Conservation (phyloP, 1,140 invertebrate species). For the Ctenoplectra terminalis region DNA sequence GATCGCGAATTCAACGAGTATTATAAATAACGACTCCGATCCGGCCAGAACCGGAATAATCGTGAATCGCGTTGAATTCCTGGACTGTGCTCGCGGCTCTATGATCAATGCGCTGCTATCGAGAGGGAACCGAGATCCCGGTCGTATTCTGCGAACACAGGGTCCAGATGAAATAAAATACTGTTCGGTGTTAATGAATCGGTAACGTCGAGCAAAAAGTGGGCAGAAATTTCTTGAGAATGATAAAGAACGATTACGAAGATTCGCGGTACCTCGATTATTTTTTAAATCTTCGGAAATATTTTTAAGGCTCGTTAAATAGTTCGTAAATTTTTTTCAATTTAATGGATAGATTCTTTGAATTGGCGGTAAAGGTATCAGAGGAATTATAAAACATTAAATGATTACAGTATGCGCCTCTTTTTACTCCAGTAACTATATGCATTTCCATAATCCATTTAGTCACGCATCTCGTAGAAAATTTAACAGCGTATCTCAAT, state of each 20-base stretch:
- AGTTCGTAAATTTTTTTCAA: not conserved
- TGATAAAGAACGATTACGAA: not conserved
- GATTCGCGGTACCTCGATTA: not conserved
- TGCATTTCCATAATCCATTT: not conserved
- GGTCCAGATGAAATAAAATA: constrained; percentile 11
- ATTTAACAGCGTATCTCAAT: no score
- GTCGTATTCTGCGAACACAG: constrained; percentile 41
- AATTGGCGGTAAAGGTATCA: not conserved
- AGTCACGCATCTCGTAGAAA: not conserved
- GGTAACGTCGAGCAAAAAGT: not conserved
- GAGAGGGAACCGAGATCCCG: constrained; percentile 41
- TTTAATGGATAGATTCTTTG: not conserved
- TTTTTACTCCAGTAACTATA: no score
- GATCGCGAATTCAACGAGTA: constrained; percentile 42
- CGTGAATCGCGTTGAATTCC: constrained; percentile 52
- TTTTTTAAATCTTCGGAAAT: not conserved
- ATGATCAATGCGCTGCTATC: constrained; percentile 60
- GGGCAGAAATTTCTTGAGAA: not conserved
- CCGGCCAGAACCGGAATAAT: constrained; percentile 55
- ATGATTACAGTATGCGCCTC: not conserved
- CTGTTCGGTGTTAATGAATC: constrained; percentile 23
- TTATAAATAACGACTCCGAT: constrained; percentile 45
- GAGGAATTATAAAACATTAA: not conserved
- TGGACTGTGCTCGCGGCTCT: constrained; percentile 21
- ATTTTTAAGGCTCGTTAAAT: not conserved